Percentiles rank a stretch among this genome's conserved stretches.
These are phyloP conservation scores for Pissodes strobi DNA, from an alignment of 1,140 invertebrate genomes.

Conservation along the genomic window DNA sequence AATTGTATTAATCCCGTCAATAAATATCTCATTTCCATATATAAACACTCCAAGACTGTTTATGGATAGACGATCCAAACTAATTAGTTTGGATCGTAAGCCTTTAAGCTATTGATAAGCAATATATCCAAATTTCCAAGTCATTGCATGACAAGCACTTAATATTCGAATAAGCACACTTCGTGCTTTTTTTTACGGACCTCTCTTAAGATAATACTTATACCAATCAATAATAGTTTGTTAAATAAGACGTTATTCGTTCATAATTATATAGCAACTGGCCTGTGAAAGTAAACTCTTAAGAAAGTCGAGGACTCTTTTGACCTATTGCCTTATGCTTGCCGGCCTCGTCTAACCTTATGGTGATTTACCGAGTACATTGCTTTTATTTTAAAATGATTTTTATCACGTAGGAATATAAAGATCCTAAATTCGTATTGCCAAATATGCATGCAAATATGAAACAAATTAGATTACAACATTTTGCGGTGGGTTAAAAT, in stretches of 20 bases:
- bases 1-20: too few species aligned
- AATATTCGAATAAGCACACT: too few species aligned
- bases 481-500: too few species aligned
- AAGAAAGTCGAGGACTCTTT: conserved; percentile 14
- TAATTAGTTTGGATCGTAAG: too few species aligned
- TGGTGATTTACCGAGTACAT: conserved; percentile 4
- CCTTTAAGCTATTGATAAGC: too few species aligned
- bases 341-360: background rate
- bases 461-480: too few species aligned
- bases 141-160: too few species aligned
- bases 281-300: conserved; percentile 14
- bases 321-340: conserved; percentile 17
- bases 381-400: background rate
- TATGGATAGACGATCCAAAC: too few species aligned
- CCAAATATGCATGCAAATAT: too few species aligned
- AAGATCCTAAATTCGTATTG: background rate
- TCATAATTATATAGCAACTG: conserved; percentile 2
- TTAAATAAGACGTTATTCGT: conserved; percentile 8
- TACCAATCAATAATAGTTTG: background rate
- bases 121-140: too few species aligned
- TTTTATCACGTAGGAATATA: background rate
- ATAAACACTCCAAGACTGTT: too few species aligned
- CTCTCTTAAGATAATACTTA: background rate
- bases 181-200: background rate
- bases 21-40: too few species aligned